Evolutionary conservation across 2,113 vertebrate genomes (phyloP).

Genomic region (Noturus placidus): DNA sequence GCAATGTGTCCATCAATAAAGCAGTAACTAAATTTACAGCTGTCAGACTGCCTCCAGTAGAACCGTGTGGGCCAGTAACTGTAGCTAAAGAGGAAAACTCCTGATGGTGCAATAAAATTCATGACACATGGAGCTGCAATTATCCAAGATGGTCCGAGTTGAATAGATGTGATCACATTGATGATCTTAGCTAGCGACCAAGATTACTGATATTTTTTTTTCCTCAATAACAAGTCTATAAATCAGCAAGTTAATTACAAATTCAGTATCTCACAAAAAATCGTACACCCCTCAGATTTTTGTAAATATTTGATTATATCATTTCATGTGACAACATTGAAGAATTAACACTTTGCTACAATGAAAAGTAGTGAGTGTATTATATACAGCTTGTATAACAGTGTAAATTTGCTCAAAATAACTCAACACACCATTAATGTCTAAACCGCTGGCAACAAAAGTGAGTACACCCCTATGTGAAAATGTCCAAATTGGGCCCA

Average conservation of each 20-base stretch:
- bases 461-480: too few relatives aligned
- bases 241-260: not conserved
- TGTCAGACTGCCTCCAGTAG: slow-evolving; percentile 35
- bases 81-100: not conserved
- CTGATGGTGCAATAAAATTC: not conserved
- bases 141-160: not conserved
- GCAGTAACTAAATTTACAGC: slow-evolving; percentile 47
- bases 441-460: too few relatives aligned
- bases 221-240: not conserved
- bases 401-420: too few relatives aligned
- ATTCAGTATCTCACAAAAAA: too few relatives aligned
- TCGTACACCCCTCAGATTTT: too few relatives aligned
- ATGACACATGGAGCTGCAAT: not conserved
- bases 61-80: not conserved
- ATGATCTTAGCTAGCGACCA: not conserved
- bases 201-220: not conserved
- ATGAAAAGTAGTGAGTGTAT: too few relatives aligned
- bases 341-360: too few relatives aligned
- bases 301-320: too few relatives aligned
- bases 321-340: too few relatives aligned
- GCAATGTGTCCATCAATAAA: slow-evolving; percentile 46
- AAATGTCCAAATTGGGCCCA: too few relatives aligned
- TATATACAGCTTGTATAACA: too few relatives aligned
- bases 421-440: too few relatives aligned
- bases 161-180: not conserved